Conservation (phyloP, 2,888 invertebrate genomes). For the Cetonia aurata region DNA sequence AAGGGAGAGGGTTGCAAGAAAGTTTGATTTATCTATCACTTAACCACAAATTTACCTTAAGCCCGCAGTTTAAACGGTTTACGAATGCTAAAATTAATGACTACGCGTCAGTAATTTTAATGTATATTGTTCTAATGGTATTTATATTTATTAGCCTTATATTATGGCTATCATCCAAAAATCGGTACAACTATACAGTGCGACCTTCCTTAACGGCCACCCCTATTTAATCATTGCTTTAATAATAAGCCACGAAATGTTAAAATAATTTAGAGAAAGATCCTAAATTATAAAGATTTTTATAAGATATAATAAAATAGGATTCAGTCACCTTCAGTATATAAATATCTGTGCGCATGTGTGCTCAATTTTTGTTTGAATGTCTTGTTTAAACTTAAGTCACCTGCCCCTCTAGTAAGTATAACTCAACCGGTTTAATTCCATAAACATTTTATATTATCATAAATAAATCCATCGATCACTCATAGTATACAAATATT, state of each 20-base stretch:
- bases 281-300: too few relatives aligned
- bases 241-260: too few relatives aligned
- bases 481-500: conserved; percentile 46
- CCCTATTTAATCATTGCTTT: conserved; percentile 26
- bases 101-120: conserved; percentile 15
- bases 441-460: conserved; percentile 46
- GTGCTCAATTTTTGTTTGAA: conserved; percentile 37
- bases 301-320: too few relatives aligned
- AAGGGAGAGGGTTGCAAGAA: neutral
- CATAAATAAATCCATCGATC: conserved; percentile 46
- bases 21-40: conserved; percentile 27
- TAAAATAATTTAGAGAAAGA: too few relatives aligned
- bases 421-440: conserved; percentile 28
- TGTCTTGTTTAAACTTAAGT: conserved; percentile 33
- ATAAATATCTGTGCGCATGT: neutral
- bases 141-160: conserved; percentile 36
- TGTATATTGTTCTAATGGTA: conserved; percentile 38
- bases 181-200: neutral
- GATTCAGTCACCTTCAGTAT: too few relatives aligned
- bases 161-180: conserved; percentile 40
- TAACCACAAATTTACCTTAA: conserved; percentile 5
- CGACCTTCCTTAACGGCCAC: conserved; percentile 6
- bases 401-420: conserved; percentile 31
- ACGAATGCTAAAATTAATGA: conserved; percentile 29
- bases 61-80: neutral